phyloP scores from a whole-genome alignment of 2,113 vertebrate genomes.

The Semnornis frantzii region DNA sequence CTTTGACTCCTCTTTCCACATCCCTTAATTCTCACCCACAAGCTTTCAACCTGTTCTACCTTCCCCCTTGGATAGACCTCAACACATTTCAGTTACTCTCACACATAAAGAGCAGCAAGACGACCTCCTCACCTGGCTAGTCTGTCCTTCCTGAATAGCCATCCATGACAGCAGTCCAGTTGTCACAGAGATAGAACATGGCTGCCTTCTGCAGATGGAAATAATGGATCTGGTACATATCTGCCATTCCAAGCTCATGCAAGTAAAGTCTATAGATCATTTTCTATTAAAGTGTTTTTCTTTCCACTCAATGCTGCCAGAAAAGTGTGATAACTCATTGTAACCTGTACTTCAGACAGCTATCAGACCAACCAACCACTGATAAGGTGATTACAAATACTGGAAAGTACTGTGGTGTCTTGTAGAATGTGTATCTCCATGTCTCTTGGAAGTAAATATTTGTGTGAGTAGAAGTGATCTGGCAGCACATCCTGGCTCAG shows the following conservation, averaged over 20 bases:
- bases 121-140: too few species aligned
- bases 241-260: slow-evolving; percentile 11
- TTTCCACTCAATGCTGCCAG: slow-evolving; percentile 8
- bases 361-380: slow-evolving; percentile 23
- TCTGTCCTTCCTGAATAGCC: too few species aligned
- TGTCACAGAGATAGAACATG: not conserved
- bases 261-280: slow-evolving; percentile 14
- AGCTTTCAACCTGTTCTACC: too few species aligned
- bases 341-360: slow-evolving; percentile 7
- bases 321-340: slow-evolving; percentile 37
- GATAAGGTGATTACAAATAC: not conserved
- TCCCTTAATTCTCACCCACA: too few species aligned
- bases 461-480: not conserved
- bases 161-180: too few species aligned
- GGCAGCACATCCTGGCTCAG: not conserved
- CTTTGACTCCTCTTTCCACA: too few species aligned
- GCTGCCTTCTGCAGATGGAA: slow-evolving; percentile 6
- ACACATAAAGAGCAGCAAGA: too few species aligned
- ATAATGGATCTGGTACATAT: slow-evolving; percentile 24
- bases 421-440: not conserved
- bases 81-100: too few species aligned
- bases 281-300: slow-evolving; percentile 26
- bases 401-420: not conserved
- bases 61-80: too few species aligned
- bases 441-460: slow-evolving; percentile 28